Evolutionary conservation across 2,888 invertebrate species (phyloP).

Genomic region (Epiblema foenella): DNA sequence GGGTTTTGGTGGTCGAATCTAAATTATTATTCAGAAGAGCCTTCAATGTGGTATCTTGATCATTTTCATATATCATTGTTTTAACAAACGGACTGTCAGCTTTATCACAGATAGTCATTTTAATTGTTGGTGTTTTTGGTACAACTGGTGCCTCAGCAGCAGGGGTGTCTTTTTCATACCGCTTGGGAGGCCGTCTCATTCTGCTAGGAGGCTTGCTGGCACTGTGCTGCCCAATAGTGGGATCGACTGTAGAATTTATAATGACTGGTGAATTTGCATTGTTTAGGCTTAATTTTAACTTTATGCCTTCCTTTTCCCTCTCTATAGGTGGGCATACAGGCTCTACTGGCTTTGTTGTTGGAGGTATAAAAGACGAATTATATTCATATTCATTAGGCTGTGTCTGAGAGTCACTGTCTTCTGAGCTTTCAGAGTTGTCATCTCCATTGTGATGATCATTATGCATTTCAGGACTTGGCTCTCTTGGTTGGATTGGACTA

Average conservation of each 20-base stretch:
- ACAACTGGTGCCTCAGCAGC: conserved; percentile 51
- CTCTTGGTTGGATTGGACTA: conserved; percentile 58
- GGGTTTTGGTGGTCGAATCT: conserved; percentile 59
- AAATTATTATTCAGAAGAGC: conserved; percentile 74
- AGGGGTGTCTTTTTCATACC: conserved; percentile 69
- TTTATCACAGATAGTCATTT: conserved; percentile 82
- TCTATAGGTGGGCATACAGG: conserved; percentile 55
- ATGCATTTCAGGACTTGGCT: conserved; percentile 52
- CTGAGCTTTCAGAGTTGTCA: conserved; percentile 68
- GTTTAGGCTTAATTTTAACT: conserved; percentile 78
- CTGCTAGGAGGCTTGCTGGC: conserved; percentile 73
- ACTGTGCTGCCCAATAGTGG: conserved; percentile 72
- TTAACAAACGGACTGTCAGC: conserved; percentile 80
- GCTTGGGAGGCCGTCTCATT: conserved; percentile 73
- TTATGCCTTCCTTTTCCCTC: conserved; percentile 77
- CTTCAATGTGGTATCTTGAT: conserved; percentile 72
- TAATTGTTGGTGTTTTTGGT: conserved; percentile 72
- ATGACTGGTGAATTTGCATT: conserved; percentile 81
- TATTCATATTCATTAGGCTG: conserved; percentile 56
- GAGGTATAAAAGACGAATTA: conserved; percentile 50
- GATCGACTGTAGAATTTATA: conserved; percentile 81
- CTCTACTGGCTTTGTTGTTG: conserved; percentile 56
- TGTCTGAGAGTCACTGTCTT: conserved; percentile 68
- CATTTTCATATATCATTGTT: conserved; percentile 75
- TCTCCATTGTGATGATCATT: conserved; percentile 67